Percentiles rank a stretch among this genome's conserved stretches.
These are phyloP conservation scores for Melikaiella ostensackeni DNA, from an alignment of 2,888 invertebrate species.

Conservation along the genomic window DNA sequence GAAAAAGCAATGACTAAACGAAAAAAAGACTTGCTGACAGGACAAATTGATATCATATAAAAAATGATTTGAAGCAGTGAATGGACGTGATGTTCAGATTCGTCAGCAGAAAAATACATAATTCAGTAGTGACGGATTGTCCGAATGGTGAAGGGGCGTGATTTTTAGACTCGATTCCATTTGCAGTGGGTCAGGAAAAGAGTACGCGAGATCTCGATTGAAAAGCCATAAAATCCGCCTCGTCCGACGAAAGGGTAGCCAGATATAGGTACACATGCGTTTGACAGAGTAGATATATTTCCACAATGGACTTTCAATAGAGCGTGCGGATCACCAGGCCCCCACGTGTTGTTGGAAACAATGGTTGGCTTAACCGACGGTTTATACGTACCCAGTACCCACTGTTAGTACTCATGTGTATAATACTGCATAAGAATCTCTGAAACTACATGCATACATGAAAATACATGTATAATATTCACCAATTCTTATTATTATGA, in stretches of 20 bases:
- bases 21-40: not conserved
- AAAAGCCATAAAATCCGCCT: constrained; percentile 71
- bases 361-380: constrained; percentile 65
- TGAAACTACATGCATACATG: not conserved
- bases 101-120: constrained; percentile 10
- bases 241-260: constrained; percentile 70
- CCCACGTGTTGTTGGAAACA: constrained; percentile 67
- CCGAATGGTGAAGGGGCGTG: constrained; percentile 47
- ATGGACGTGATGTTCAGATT: not conserved
- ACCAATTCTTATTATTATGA: not conserved
- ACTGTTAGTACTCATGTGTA: constrained; percentile 42
- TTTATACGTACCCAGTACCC: constrained; percentile 48
- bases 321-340: constrained; percentile 68
- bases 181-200: constrained; percentile 53
- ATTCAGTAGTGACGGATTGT: constrained; percentile 21
- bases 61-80: not conserved
- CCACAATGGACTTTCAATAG: constrained; percentile 73
- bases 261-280: constrained; percentile 72
- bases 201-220: constrained; percentile 63
- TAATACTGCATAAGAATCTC: constrained; percentile 37
- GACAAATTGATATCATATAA: not conserved
- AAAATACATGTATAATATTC: constrained; percentile 16
- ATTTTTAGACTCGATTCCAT: constrained; percentile 54
- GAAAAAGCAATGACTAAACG: too few species aligned
- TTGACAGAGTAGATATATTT: constrained; percentile 74